A percentile compares a stretch with the other conserved stretches of the same genome.
phyloP scores from a whole-genome alignment of 2,113 vertebrate genomes.

The Poecile atricapillus region DNA sequence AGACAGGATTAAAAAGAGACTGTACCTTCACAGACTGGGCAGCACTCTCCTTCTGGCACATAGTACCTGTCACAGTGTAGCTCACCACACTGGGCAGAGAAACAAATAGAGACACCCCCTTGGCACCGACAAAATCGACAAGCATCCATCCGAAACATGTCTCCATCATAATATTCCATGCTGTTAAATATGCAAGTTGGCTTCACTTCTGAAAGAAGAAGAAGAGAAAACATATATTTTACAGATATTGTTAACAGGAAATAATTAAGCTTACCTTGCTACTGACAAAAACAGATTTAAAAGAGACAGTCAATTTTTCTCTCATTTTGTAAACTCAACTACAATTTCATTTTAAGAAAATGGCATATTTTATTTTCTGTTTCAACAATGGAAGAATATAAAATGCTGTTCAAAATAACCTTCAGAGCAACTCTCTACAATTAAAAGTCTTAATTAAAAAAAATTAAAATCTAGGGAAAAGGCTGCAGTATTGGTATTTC shows the following conservation, averaged over 20 bases:
- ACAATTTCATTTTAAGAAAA: not conserved
- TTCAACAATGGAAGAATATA: not conserved
- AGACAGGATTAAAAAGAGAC: not conserved
- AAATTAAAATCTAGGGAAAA: not conserved
- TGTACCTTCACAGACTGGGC: constrained; percentile 88
- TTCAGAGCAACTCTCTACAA: not conserved
- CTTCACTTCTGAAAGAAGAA: constrained; percentile 79
- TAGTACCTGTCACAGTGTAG: constrained; percentile 86
- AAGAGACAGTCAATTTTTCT: not conserved
- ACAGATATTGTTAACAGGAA: not conserved
- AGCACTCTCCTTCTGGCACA: constrained; percentile 87
- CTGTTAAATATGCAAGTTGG: constrained; percentile 83
- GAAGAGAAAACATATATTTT: not conserved
- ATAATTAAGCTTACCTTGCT: not conserved
- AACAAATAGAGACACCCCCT: constrained; percentile 86
- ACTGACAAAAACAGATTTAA: not conserved
- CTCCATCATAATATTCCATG: constrained; percentile 84
- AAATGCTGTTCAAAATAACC: not conserved
- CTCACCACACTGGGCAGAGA: constrained; percentile 85
- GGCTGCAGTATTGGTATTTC: not conserved
- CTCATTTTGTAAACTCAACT: not conserved
- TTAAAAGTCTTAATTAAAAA: not conserved
- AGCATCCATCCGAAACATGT: constrained; percentile 88
- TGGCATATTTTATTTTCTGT: not conserved
- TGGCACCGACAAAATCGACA: constrained; percentile 89